These are phyloP conservation scores for Microplitis mediator DNA, from an alignment of 1,140 invertebrate genomes.

Conservation along the genomic window DNA sequence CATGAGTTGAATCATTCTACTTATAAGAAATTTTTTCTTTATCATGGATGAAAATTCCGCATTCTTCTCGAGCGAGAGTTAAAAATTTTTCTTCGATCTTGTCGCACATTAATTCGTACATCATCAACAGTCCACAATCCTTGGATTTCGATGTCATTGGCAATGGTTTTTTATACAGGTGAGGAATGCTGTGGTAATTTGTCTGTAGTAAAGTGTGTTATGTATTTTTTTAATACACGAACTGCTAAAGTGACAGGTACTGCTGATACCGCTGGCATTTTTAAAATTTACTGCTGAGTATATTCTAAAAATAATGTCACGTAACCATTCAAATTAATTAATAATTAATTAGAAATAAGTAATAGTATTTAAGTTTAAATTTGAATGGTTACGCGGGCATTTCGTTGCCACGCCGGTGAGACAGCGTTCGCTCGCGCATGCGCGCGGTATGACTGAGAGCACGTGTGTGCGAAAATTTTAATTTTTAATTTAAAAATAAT, in stretches of 20 bases:
- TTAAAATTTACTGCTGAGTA: not conserved
- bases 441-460: no score
- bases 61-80: not conserved
- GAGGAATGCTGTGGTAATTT: not conserved
- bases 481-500: no score
- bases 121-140: not conserved
- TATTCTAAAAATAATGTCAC: not conserved
- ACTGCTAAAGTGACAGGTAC: not conserved
- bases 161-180: not conserved
- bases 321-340: not conserved
- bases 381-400: no score
- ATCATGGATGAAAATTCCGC: not conserved
- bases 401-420: no score
- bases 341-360: no score
- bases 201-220: not conserved
- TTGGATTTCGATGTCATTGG: not conserved
- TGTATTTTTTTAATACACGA: not conserved
- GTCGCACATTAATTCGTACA: not conserved
- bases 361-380: no score
- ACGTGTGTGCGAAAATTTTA: no score
- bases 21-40: not conserved
- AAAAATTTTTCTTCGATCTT: not conserved
- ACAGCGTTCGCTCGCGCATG: no score
- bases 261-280: not conserved
- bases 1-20: not conserved